These are phyloP conservation scores for Procambarus clarkii DNA, from an alignment of 1,140 invertebrate species.

Conservation along the genomic window DNA sequence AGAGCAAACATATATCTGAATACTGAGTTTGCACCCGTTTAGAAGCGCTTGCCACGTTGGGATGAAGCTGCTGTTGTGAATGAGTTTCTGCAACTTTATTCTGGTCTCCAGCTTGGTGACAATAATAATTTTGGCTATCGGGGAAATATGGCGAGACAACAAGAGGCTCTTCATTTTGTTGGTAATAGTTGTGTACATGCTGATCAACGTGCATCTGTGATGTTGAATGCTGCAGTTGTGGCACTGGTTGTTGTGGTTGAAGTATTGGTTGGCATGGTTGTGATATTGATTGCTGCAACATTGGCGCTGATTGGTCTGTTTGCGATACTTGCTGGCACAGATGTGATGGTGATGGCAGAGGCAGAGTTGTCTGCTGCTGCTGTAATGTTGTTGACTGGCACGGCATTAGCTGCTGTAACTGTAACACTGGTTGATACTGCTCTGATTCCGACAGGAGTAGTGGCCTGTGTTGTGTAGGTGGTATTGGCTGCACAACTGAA, in stretches of 20 bases:
- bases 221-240: neutral
- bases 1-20: neutral
- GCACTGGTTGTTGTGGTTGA: neutral
- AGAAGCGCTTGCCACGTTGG: neutral
- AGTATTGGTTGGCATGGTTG: neutral
- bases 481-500: neutral
- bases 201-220: neutral
- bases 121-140: neutral
- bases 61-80: neutral
- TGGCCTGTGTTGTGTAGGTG: neutral
- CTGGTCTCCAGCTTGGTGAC: neutral
- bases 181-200: neutral
- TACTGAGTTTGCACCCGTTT: neutral
- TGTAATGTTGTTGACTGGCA: too few relatives aligned
- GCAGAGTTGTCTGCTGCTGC: neutral
- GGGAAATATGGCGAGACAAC: constrained; percentile 16
- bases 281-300: neutral
- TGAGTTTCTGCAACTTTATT: neutral
- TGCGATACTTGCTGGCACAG: neutral
- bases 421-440: neutral
- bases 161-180: neutral
- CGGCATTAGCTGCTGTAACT: neutral
- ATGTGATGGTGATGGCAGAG: neutral
- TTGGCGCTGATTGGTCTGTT: neutral
- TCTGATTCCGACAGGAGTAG: neutral